Percentiles rank a stretch among this genome's conserved stretches.
phyloP scores from a whole-genome alignment of 2,797 vertebrate species.

The Acanthurus leucopareius region DNA sequence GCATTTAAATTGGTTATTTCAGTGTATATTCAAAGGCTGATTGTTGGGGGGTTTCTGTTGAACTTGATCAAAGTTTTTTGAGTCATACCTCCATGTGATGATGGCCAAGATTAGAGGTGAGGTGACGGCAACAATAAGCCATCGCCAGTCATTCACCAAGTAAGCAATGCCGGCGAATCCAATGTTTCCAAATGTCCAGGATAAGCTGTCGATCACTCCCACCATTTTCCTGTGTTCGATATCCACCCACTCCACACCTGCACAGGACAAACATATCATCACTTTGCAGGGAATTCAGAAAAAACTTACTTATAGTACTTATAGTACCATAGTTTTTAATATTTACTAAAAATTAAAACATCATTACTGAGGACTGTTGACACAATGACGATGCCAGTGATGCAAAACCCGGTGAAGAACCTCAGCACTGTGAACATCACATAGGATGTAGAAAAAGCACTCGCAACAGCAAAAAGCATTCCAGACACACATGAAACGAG shows the following conservation, averaged over 20 bases:
- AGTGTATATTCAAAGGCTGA: not conserved
- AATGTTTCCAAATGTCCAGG: conserved; percentile 82
- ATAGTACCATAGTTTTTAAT: no score
- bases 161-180: conserved; percentile 76
- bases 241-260: conserved; percentile 88
- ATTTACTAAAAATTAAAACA: not conserved
- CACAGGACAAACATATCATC: conserved; percentile 12
- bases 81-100: conserved; percentile 86
- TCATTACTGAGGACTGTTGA: conserved; percentile 79
- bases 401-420: conserved; percentile 83
- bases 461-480: conserved; percentile 75
- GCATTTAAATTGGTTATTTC: no score
- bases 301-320: no score
- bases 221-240: conserved; percentile 83
- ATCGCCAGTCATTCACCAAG: conserved; percentile 81
- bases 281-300: not conserved
- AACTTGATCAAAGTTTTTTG: not conserved
- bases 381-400: conserved; percentile 83
- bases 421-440: conserved; percentile 81
- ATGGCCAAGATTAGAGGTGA: conserved; percentile 86
- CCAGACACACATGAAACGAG: conserved; percentile 76
- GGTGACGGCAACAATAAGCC: conserved; percentile 77
- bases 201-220: conserved; percentile 81
- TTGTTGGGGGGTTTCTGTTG: not conserved
- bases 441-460: conserved; percentile 82